A percentile compares a stretch with the other conserved stretches of the same genome.
Conservation (phyloP, 2,888 invertebrate species). For the Rhogogaster chlorosoma region DNA sequence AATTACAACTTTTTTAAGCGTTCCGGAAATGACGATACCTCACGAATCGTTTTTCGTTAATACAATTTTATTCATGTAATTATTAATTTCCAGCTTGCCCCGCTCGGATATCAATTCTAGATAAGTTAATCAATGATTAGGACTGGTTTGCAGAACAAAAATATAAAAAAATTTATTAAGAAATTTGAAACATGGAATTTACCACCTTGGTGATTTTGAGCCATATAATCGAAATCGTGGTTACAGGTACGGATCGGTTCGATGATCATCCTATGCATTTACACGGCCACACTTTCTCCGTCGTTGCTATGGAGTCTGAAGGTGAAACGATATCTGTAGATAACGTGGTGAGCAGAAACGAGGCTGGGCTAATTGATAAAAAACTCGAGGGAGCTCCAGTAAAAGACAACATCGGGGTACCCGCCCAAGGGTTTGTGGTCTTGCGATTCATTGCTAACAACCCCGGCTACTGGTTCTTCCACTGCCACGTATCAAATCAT, state of each 20-base stretch:
- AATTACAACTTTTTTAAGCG: too few relatives aligned
- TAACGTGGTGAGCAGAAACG: constrained; percentile 70
- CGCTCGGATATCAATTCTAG: too few relatives aligned
- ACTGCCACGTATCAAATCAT: constrained; percentile 78
- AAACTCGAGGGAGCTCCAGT: constrained; percentile 72
- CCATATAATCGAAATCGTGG: not conserved
- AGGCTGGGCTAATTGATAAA: constrained; percentile 70
- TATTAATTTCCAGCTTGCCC: too few relatives aligned
- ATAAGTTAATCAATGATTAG: too few relatives aligned
- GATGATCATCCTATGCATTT: constrained; percentile 77
- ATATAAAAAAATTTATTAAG: too few relatives aligned
- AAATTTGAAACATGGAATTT: too few relatives aligned
- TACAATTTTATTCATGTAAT: too few relatives aligned
- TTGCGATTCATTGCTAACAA: constrained; percentile 78
- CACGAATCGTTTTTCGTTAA: too few relatives aligned
- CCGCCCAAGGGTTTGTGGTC: constrained; percentile 77
- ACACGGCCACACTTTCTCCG: constrained; percentile 75
- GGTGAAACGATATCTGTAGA: constrained; percentile 68
- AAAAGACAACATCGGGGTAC: constrained; percentile 79
- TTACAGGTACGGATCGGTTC: constrained; percentile 59
- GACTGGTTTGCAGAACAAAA: too few relatives aligned
- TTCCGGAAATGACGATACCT: too few relatives aligned
- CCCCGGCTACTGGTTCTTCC: constrained; percentile 79
- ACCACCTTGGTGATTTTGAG: too few relatives aligned
- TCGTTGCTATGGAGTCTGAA: constrained; percentile 72